Evolutionary conservation across 2,113 vertebrate species (phyloP).

Genomic region (Hucho hucho): DNA sequence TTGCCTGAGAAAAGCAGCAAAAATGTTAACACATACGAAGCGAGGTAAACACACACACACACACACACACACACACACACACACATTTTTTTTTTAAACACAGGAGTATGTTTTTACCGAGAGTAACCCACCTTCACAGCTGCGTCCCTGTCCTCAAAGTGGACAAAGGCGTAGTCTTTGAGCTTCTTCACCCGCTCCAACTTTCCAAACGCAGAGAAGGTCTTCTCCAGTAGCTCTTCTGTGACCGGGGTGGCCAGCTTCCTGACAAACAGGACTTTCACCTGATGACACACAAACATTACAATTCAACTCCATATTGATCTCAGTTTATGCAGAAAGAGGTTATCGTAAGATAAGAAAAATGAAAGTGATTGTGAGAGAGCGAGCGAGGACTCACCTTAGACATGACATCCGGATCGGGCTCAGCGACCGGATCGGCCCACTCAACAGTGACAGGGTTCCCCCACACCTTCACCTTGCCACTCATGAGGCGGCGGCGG

Average conservation of each 20-base stretch:
- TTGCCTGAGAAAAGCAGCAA: slow-evolving; percentile 78
- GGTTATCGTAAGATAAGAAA: background rate
- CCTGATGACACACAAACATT: slow-evolving; percentile 65
- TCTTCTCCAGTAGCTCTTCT: slow-evolving; percentile 95
- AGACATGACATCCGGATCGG: slow-evolving; percentile 97
- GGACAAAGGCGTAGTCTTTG: slow-evolving; percentile 98
- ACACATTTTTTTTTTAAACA: no score
- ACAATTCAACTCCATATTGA: background rate
- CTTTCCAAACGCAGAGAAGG: slow-evolving; percentile 97
- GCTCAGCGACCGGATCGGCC: slow-evolving; percentile 97
- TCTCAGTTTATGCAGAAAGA: no score
- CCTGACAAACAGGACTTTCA: slow-evolving; percentile 98
- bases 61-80: background rate
- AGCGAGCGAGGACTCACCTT: slow-evolving; percentile 70
- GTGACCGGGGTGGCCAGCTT: slow-evolving; percentile 95
- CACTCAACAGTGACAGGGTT: slow-evolving; percentile 98
- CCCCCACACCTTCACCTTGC: slow-evolving; percentile 98
- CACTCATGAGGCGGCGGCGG: slow-evolving; percentile 94
- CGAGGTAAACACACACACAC: background rate
- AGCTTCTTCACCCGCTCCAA: slow-evolving; percentile 98
- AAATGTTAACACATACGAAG: background rate
- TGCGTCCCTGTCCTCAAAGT: slow-evolving; percentile 96
- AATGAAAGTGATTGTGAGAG: background rate
- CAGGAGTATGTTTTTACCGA: background rate
- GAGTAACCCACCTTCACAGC: slow-evolving; percentile 85